Evolutionary conservation across 2,797 vertebrate species (phyloP), one percentile per base, ranked within the genome.

Genomic region (Hypotaenidia okinawae): DNA sequence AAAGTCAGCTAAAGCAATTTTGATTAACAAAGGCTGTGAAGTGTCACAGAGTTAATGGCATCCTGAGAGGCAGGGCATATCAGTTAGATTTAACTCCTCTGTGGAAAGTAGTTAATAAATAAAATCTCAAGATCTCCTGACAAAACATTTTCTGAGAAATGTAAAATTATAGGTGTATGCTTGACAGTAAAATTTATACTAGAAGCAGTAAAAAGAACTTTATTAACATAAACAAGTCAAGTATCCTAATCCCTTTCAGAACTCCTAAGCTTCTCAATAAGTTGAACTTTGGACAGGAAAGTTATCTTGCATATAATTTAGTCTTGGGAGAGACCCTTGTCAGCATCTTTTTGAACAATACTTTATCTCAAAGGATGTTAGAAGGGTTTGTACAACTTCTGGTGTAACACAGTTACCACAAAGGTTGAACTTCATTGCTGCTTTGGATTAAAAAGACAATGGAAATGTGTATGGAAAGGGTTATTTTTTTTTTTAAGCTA

Each of bases 141-240:
- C 95, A 97, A 97, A 97, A 95, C 84, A 96, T 94, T 97, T 97
- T 94, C 81, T 92, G 43, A 96, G 92, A 97, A 96, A 95, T 77
- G 90, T 94, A 93, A 97, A 96, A 97, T 96, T 97, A 93, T 95
- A 96, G 93, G 37, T 95, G 41, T 83, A 75, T 61, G n/a, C 39
- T 77, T 97, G 95, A 85, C 96, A 96, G 92, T 90, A 82, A 96
- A 96, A 96, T 97, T 95, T 94, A 96, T 95, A 82, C 54, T 64
- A 72, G 84, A 95, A 85, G 76, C 67, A 89, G 90, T 96, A 91
- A 95, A 95, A 95, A 96, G 79, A 95, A 95, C 87, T 96, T 96
- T 84, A 96, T 96, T 96, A 96, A 89, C 86, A 94, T 97, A 97
- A 97, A 96, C 78, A 96, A 96, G 68, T 90, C 86, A 93, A 96